A percentile compares a stretch with the other conserved stretches of the same genome.
Evolutionary conservation across 2,888 invertebrate genomes (phyloP).

Genomic region (Drosophila histrio): DNA sequence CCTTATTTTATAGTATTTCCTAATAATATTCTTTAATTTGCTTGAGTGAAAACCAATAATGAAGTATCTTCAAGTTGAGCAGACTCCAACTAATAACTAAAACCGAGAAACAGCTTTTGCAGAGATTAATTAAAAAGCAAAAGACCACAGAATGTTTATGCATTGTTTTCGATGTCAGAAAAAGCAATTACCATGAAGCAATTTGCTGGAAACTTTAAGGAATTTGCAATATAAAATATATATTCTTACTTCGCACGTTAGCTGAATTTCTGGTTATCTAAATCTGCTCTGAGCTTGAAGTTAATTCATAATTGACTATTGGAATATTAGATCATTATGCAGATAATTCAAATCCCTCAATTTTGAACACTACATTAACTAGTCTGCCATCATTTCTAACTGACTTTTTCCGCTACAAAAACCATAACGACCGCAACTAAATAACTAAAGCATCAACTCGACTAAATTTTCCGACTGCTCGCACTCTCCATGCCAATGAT

Average conservation of each 20-base stretch:
- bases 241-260: too few relatives aligned
- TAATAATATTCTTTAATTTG: too few relatives aligned
- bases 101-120: not conserved
- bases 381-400: slow-evolving; percentile 8
- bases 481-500: not conserved
- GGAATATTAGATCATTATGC: too few relatives aligned
- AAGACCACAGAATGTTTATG: slow-evolving; percentile 1
- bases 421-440: slow-evolving; percentile 17
- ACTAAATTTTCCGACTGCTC: slow-evolving; percentile 15
- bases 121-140: not conserved
- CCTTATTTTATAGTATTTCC: too few relatives aligned
- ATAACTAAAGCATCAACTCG: slow-evolving; percentile 18
- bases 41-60: not conserved
- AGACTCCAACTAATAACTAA: not conserved
- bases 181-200: not conserved
- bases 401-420: slow-evolving; percentile 29
- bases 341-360: too few relatives aligned
- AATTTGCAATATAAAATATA: not conserved
- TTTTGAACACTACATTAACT: not conserved
- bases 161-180: not conserved
- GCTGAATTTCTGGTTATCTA: too few relatives aligned
- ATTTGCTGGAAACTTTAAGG: not conserved
- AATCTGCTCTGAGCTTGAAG: too few relatives aligned
- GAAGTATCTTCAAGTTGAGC: not conserved
- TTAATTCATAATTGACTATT: too few relatives aligned